Base-by-base conservation (phyloP, 2,888 invertebrate species). In the Yponomeuta sedellus region DNA sequence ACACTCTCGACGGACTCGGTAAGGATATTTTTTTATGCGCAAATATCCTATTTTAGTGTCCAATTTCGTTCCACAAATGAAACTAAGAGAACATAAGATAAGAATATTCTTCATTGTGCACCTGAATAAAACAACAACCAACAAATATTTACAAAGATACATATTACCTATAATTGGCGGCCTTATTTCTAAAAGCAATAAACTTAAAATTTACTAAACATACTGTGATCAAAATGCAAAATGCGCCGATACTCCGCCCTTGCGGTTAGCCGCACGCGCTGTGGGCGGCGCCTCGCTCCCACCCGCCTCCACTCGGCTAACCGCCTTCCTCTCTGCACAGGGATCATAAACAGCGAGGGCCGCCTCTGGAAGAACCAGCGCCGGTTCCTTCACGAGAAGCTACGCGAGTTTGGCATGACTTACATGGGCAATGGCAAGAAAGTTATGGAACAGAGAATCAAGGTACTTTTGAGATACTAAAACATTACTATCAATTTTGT, bases 281-380 rank as follows among this genome's bases (percentile, higher is more conserved):
- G 81, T 82, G 81, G 82, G 82, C 80, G 83, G 82, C 74, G 75
- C 80, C 77, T 75, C 74, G 73, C 71, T 69, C 68, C 67, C 68
- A 74, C 72, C 73, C 67, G 64, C 66, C 67, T 74, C 77, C 74
- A 66, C 71, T 80, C 79, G 72, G 28, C 68, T 66, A 61, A 68
- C 64, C 68, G 67, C 66, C 66, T 68, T 67, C 56, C 62, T 75
- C 81, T 77, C 74, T 77, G 79, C 85, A 64, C 92, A 97, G 98
- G 98, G 74, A 95, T 98, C 74, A 94, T 97, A 78, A 97, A 98
- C 85, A 95, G 96, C 74, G 96, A 96, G 72, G 97, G 97, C 69
- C 94, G 94, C 72, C 90, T 97, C 75, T 98, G 98, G 98, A 97
- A 97, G 83, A 96, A 95, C 75, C 97, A 98, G 81, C 93, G 97